Percentiles rank a stretch among this genome's conserved stretches.
These are phyloP conservation scores for Eidolon dupreanum DNA, from an alignment of 2,797 vertebrate genomes.

Conservation along the genomic window DNA sequence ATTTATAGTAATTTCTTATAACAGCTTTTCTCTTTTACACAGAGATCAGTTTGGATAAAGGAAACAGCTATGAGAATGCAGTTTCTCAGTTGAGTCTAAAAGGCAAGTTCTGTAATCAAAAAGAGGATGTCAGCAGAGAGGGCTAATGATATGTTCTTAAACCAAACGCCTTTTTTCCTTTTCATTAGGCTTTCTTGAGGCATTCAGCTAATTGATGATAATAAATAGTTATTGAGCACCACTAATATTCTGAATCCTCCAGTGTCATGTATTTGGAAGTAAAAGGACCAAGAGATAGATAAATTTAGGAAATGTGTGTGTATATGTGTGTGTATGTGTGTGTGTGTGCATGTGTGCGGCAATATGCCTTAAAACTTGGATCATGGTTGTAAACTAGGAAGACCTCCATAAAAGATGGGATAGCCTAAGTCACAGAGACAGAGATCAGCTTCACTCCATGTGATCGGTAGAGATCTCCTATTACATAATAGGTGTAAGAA, in stretches of 20 bases:
- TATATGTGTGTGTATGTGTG: rapidly evolving
- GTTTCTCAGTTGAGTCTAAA: conserved; percentile 22
- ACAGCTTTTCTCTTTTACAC: conserved; percentile 12
- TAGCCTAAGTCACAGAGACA: background rate
- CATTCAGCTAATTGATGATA: conserved; percentile 48
- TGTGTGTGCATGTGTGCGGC: too few relatives aligned
- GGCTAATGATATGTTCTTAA: conserved; percentile 39
- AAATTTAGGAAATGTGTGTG: background rate
- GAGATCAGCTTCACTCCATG: background rate
- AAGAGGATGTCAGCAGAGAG: background rate
- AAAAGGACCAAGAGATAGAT: background rate
- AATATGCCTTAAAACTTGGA: background rate
- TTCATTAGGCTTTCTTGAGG: conserved; percentile 52
- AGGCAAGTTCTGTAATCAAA: conserved; percentile 47
- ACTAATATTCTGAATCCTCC: background rate
- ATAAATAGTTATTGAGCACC: conserved; percentile 40
- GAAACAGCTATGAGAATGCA: background rate
- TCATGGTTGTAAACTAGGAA: background rate
- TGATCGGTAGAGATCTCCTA: background rate
- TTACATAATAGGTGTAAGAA: conserved; percentile 1
- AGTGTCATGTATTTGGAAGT: background rate
- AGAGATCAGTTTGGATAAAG: conserved; percentile 18
- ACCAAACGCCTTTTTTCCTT: conserved; percentile 5
- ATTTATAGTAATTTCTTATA: conserved; percentile 40
- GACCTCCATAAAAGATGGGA: background rate